Percentiles rank a stretch among this genome's conserved stretches.
Evolutionary conservation across 2,797 vertebrate species (phyloP).

Genomic region (Anomalospiza imberbis): DNA sequence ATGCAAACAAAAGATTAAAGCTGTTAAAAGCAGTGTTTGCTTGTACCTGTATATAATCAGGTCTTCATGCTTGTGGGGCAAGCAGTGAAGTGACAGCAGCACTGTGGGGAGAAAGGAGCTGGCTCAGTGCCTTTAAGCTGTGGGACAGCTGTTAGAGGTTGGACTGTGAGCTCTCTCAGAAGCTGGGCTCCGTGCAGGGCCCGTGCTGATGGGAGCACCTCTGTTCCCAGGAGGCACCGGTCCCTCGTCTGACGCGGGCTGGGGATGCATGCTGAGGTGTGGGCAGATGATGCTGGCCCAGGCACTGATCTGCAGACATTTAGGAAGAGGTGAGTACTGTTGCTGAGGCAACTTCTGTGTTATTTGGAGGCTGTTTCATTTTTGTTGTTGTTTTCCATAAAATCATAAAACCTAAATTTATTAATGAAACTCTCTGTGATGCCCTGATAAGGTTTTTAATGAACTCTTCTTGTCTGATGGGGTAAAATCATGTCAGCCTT

Average conservation of each 20-base stretch:
- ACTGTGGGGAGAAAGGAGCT: neutral
- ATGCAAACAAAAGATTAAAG: neutral
- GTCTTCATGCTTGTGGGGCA: neutral
- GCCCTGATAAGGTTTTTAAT: neutral
- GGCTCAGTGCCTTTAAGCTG: neutral
- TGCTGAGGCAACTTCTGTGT: neutral
- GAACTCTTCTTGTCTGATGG: neutral
- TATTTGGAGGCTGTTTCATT: neutral
- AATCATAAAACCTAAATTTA: neutral
- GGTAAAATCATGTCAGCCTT: neutral
- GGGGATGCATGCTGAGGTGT: constrained; percentile 90
- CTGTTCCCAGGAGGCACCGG: constrained; percentile 81
- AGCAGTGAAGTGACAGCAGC: neutral
- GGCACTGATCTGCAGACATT: constrained; percentile 82
- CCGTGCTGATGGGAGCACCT: neutral
- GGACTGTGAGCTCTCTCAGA: neutral
- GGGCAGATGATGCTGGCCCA: constrained; percentile 91
- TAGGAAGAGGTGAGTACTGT: constrained; percentile 79
- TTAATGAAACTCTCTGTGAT: neutral
- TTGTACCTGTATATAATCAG: neutral
- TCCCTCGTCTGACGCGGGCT: constrained; percentile 84
- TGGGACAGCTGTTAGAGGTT: neutral
- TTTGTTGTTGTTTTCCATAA: neutral
- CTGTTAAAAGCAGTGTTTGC: neutral
- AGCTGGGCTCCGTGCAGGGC: neutral